Percentiles rank a stretch among this genome's conserved stretches.
Evolutionary conservation across 2,113 vertebrate species (phyloP).

Genomic region (Bambusicola thoracicus): DNA sequence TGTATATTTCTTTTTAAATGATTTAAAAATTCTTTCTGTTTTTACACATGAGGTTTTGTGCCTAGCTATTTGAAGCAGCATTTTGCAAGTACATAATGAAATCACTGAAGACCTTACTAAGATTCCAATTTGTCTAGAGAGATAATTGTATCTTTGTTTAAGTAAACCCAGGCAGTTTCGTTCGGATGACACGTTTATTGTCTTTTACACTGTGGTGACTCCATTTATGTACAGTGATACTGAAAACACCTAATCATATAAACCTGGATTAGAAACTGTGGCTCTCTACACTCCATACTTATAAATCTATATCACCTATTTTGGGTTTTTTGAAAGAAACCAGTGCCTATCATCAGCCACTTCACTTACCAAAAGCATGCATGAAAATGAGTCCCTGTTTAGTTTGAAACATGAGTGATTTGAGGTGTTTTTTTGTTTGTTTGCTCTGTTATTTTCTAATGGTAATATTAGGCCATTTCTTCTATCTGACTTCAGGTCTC

Average conservation of each 20-base stretch:
- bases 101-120: not conserved
- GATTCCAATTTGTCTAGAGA: not conserved
- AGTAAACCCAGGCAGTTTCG: not conserved
- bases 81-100: not conserved
- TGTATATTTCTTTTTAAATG: not conserved
- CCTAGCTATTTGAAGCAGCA: not conserved
- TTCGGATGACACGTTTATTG: not conserved
- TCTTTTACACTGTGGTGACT: not conserved
- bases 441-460: not conserved
- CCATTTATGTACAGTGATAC: not conserved
- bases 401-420: not conserved
- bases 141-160: not conserved
- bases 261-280: not conserved
- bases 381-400: not conserved
- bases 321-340: not conserved
- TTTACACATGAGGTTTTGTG: not conserved
- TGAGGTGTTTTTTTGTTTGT: not conserved
- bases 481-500: not conserved
- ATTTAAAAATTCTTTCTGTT: not conserved
- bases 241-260: not conserved
- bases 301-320: fast-evolving
- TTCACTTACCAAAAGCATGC: too few species aligned
- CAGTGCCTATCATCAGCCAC: not conserved
- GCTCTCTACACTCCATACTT: not conserved
- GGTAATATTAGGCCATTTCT: not conserved